Evolutionary conservation across 37 sponge, comb jelly and placozoan genomes (phyloP).

Genomic region (Mnemiopsis leidyi): DNA sequence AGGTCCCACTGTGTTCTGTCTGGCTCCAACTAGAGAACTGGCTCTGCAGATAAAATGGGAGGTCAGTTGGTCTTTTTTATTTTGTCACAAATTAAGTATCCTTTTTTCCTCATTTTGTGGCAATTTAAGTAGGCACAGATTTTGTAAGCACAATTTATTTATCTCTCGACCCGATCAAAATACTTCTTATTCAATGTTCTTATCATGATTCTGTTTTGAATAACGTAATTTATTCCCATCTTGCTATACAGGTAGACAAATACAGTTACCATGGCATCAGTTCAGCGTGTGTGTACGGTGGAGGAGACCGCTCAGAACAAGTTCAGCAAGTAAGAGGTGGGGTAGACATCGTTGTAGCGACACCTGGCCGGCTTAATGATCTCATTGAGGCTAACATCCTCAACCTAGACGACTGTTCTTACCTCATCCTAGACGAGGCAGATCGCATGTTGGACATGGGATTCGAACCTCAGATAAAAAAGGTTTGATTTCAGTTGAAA

Average conservation of each 20-base stretch:
- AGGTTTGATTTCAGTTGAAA: too few species aligned
- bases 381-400: constrained; percentile 79
- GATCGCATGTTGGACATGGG: constrained; percentile 99
- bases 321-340: constrained; percentile 70
- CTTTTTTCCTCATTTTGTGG: too few species aligned
- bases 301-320: constrained; percentile 83
- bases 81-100: too few species aligned
- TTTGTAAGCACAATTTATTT: too few species aligned
- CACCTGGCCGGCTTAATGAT: constrained; percentile 94
- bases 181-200: too few species aligned
- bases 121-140: too few species aligned
- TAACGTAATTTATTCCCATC: too few species aligned
- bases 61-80: too few species aligned
- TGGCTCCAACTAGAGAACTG: constrained; percentile 93
- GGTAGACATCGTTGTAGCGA: constrained; percentile 83
- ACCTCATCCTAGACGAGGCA: constrained; percentile 95
- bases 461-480: constrained; percentile 96
- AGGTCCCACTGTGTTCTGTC: constrained; percentile 85
- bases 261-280: constrained; percentile 83
- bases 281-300: constrained; percentile 94
- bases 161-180: too few species aligned
- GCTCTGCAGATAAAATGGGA: constrained; percentile 92
- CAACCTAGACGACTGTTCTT: constrained; percentile 77
- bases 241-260: constrained; percentile 79
- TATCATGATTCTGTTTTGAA: too few species aligned